Percentiles rank a stretch among this genome's conserved stretches.
Evolutionary conservation across 2,888 invertebrate genomes (phyloP).

Genomic region (Xestia ashworthii): DNA sequence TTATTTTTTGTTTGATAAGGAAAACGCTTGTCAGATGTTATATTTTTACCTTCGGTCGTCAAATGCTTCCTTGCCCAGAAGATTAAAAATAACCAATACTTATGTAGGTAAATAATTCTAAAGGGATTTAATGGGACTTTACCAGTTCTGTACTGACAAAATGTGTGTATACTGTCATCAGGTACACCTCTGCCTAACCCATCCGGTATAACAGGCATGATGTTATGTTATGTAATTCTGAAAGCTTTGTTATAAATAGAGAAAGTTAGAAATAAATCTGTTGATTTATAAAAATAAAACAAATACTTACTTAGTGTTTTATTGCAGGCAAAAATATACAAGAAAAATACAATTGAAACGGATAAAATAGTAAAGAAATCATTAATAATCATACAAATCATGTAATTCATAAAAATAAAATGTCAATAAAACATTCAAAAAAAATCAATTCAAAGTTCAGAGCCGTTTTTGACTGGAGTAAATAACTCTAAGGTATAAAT

Average conservation of each 20-base stretch:
- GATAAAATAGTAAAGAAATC: too few relatives aligned
- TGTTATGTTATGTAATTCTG: not conserved
- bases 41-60: conserved; percentile 17
- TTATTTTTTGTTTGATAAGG: conserved; percentile 11
- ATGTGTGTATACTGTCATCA: too few relatives aligned
- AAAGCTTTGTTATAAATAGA: not conserved
- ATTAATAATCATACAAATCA: too few relatives aligned
- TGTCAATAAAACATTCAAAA: too few relatives aligned
- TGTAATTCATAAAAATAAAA: too few relatives aligned
- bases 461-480: not conserved
- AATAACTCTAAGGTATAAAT: not conserved
- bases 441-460: not conserved
- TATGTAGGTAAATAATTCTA: not conserved
- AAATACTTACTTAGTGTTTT: too few relatives aligned
- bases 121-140: too few relatives aligned
- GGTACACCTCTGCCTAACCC: too few relatives aligned
- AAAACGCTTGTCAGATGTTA: conserved; percentile 26
- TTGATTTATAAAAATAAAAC: not conserved
- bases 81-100: not conserved
- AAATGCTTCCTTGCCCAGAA: conserved; percentile 3
- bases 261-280: not conserved
- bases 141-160: too few relatives aligned
- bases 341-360: too few relatives aligned
- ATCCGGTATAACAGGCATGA: too few relatives aligned
- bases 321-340: too few relatives aligned